A percentile compares a stretch with the other conserved stretches of the same genome.
Evolutionary conservation across 1,140 invertebrate species (phyloP).

Genomic region (Aphis craccivora): DNA sequence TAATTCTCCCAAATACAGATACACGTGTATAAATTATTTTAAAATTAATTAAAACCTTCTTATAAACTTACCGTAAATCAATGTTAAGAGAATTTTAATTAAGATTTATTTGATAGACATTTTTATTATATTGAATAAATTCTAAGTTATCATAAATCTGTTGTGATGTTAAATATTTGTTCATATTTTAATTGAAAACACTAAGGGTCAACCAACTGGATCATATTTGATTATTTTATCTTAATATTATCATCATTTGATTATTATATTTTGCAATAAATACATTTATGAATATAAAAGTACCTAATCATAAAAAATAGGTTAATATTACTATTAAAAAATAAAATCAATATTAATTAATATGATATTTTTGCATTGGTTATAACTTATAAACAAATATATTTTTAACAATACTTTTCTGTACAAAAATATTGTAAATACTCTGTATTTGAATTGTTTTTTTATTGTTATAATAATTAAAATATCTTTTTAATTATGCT

Average conservation of each 20-base stretch:
- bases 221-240: background rate
- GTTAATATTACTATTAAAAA: background rate
- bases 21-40: background rate
- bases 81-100: background rate
- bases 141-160: background rate
- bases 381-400: background rate
- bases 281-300: background rate
- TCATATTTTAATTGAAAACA: background rate
- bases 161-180: background rate
- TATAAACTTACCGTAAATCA: background rate
- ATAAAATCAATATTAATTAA: background rate
- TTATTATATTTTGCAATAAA: background rate
- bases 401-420: background rate
- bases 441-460: background rate
- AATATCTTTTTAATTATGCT: background rate
- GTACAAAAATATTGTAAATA: background rate
- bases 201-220: background rate
- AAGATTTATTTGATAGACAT: background rate
- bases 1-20: background rate
- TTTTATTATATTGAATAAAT: slow-evolving; percentile 2
- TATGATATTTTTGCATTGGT: background rate
- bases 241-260: background rate
- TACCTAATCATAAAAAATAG: slow-evolving; percentile 19
- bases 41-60: background rate
- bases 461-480: background rate